These are phyloP conservation scores for Trichosurus vulpecula DNA, from an alignment of 2,797 vertebrate genomes.

Conservation along the genomic window DNA sequence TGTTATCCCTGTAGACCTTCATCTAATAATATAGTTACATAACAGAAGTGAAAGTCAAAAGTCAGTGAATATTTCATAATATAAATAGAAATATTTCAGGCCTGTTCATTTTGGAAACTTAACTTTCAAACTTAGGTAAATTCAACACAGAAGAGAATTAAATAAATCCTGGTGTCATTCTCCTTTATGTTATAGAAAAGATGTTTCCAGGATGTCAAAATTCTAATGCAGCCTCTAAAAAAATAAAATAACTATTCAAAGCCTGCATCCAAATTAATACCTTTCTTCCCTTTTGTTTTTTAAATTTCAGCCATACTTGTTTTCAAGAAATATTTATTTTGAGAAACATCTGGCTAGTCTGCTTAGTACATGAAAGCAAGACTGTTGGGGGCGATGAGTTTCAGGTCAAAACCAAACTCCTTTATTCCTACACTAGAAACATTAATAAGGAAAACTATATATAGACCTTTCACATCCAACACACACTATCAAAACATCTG, in stretches of 20 bases:
- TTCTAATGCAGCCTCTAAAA: not conserved
- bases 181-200: not conserved
- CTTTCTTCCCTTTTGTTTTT: not conserved
- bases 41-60: not conserved
- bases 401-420: slow-evolving; percentile 55
- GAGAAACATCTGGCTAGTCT: slow-evolving; percentile 69
- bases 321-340: slow-evolving; percentile 63
- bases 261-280: not conserved
- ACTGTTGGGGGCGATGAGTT: slow-evolving; percentile 53
- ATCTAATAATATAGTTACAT: not conserved
- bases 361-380: not conserved
- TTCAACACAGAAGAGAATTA: not conserved
- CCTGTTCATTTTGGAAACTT: not conserved
- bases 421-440: slow-evolving; percentile 65
- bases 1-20: not conserved
- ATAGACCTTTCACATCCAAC: slow-evolving; percentile 51
- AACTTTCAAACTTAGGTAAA: not conserved
- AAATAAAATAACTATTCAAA: not conserved
- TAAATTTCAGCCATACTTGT: slow-evolving; percentile 57
- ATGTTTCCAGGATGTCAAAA: not conserved
- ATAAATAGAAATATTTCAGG: not conserved
- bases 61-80: not conserved
- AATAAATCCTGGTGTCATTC: not conserved
- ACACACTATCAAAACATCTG: slow-evolving; percentile 57
- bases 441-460: slow-evolving; percentile 39